Evolutionary conservation across 2,797 vertebrate species (phyloP).

Genomic region (Heterohyrax brucei): DNA sequence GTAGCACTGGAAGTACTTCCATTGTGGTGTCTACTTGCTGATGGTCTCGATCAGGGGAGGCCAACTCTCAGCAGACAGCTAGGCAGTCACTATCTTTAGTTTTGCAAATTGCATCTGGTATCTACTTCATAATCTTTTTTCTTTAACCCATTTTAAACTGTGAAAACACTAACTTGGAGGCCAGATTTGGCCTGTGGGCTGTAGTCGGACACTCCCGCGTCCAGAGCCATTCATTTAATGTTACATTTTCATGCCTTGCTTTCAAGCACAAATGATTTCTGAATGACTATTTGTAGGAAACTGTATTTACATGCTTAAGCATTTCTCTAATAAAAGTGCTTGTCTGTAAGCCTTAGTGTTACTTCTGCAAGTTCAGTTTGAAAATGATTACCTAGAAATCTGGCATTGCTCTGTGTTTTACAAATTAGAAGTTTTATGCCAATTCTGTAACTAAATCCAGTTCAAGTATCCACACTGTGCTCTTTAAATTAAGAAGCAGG

Average conservation of each 20-base stretch:
- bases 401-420: neutral
- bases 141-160: neutral
- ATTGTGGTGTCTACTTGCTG: neutral
- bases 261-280: constrained; percentile 14
- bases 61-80: neutral
- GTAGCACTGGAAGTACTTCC: neutral
- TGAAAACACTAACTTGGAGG: neutral
- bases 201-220: neutral
- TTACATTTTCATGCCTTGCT: constrained; percentile 19
- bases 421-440: neutral
- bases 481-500: constrained; percentile 6
- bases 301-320: neutral
- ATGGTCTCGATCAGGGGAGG: neutral
- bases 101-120: neutral
- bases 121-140: neutral
- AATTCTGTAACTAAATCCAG: constrained; percentile 28
- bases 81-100: neutral
- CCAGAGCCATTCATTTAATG: neutral
- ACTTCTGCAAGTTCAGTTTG: constrained; percentile 9
- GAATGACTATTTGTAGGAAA: neutral
- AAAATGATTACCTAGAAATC: constrained; percentile 5
- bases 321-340: constrained; percentile 30
- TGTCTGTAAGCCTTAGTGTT: neutral
- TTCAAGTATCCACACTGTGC: neutral
- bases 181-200: neutral